Conservation (phyloP, 2,113 vertebrate genomes). For the Pogona vitticeps region DNA sequence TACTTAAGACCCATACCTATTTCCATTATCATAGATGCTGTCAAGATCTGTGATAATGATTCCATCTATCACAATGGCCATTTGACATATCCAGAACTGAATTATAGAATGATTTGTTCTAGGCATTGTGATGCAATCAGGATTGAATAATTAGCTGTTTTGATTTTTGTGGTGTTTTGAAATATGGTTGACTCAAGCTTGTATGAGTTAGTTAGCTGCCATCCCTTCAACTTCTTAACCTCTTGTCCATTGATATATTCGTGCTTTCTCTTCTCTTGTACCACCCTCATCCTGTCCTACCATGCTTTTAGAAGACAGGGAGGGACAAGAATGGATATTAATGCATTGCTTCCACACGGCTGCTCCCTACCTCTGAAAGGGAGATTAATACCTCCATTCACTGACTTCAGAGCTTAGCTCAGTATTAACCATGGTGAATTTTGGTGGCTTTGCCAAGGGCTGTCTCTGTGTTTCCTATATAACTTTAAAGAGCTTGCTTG, state of each 20-base stretch:
- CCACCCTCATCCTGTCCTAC: neutral
- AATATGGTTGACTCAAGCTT: neutral
- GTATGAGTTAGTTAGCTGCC: neutral
- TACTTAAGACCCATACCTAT: constrained; percentile 40
- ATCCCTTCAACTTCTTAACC: neutral
- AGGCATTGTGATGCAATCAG: constrained; percentile 35
- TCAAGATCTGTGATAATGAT: constrained; percentile 13
- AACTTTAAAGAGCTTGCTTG: neutral
- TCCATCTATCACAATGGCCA: constrained; percentile 11
- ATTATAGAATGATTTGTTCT: constrained; percentile 37
- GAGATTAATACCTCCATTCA: neutral
- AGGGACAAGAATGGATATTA: neutral
- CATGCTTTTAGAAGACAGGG: neutral
- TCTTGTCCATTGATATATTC: neutral
- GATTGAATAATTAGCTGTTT: neutral
- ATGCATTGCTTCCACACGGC: neutral
- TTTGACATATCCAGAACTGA: constrained; percentile 39
- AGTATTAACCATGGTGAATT: neutral
- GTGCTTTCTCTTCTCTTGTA: neutral
- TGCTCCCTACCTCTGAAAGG: neutral
- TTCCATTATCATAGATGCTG: constrained; percentile 31
- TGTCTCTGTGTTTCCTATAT: neutral
- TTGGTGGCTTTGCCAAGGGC: neutral
- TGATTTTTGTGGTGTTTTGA: constrained; percentile 47
- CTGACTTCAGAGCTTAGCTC: neutral